Conservation (phyloP, 2,888 invertebrate species). For the Incurvaria masculella region DNA sequence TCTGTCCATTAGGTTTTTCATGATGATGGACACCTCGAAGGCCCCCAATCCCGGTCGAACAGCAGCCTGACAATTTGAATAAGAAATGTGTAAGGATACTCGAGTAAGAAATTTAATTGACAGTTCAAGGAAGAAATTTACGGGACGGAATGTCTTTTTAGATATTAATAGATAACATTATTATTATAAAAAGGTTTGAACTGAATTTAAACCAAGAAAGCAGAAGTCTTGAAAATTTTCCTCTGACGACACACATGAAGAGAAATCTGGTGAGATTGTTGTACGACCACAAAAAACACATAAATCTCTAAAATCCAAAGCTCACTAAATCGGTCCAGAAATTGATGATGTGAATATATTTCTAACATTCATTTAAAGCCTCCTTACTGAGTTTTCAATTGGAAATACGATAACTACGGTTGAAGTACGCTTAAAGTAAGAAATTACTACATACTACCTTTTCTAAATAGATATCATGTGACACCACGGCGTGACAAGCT, state of each 20-base stretch:
- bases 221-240: not conserved
- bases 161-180: not conserved
- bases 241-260: not conserved
- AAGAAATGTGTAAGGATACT: not conserved
- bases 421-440: too few species aligned
- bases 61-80: slow-evolving; percentile 32
- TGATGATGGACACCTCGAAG: slow-evolving; percentile 50
- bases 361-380: too few species aligned
- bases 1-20: slow-evolving; percentile 65
- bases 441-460: too few species aligned
- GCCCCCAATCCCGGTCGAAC: slow-evolving; percentile 47
- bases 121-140: not conserved
- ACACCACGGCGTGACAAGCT: too few species aligned
- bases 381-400: too few species aligned
- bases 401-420: too few species aligned
- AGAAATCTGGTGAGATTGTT: too few species aligned
- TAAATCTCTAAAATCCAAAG: too few species aligned
- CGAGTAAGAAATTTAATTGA: not conserved
- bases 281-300: too few species aligned
- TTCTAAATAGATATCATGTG: too few species aligned
- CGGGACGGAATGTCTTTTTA: not conserved
- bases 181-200: not conserved
- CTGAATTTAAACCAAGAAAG: not conserved
- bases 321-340: too few species aligned
- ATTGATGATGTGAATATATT: too few species aligned